These are phyloP conservation scores for Channallabes apus DNA, from an alignment of 2,797 vertebrate genomes.

Conservation along the genomic window DNA sequence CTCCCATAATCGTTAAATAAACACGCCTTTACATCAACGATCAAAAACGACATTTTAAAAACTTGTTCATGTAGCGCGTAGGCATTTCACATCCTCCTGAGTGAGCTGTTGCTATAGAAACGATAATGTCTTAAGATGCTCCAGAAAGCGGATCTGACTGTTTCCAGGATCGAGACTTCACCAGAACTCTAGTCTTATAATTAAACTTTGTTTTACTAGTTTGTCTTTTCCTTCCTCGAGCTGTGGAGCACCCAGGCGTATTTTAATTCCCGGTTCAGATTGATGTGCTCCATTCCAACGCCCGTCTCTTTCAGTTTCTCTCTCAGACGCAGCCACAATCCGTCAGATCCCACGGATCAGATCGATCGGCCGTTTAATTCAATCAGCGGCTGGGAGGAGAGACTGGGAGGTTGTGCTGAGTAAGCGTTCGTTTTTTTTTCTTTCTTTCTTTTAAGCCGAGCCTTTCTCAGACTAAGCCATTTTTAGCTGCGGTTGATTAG, in stretches of 20 bases:
- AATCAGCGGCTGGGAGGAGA: neutral
- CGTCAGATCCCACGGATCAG: neutral
- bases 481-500: conserved; percentile 13
- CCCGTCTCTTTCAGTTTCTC: conserved; percentile 7
- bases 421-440: neutral
- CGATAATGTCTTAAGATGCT: neutral
- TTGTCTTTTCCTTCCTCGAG: neutral
- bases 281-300: neutral
- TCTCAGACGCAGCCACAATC: neutral
- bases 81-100: neutral
- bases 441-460: neutral
- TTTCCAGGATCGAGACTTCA: neutral
- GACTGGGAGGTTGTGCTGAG: neutral
- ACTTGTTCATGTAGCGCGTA: neutral
- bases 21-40: neutral
- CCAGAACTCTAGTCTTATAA: neutral
- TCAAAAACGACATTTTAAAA: neutral
- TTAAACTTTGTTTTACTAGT: neutral
- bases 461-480: neutral
- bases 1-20: neutral
- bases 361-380: conserved; percentile 14
- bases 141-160: neutral
- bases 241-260: neutral
- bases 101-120: neutral
- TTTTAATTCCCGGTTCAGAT: conserved; percentile 3